phyloP scores from a whole-genome alignment of 2,797 vertebrate genomes.

The Sebastes paucispinis region DNA sequence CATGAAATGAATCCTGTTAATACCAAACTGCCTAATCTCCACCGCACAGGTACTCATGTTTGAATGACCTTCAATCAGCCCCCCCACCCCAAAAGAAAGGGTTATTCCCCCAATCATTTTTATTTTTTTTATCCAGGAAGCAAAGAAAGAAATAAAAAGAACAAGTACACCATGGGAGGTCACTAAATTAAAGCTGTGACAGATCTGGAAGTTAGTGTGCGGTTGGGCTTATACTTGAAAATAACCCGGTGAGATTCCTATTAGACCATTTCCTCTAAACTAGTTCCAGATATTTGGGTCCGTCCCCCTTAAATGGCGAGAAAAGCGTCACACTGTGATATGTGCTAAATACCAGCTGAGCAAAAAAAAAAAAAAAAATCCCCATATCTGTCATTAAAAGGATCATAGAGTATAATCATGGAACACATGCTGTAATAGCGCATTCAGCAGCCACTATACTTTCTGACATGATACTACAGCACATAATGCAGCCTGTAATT shows the following conservation, averaged over 20 bases:
- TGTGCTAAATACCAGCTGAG: constrained; percentile 72
- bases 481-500: constrained; percentile 76
- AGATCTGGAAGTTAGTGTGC: constrained; percentile 50
- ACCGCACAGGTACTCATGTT: constrained; percentile 52
- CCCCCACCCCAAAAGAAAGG: constrained; percentile 18
- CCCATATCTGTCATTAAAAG: constrained; percentile 75
- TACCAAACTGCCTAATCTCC: constrained; percentile 50
- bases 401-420: constrained; percentile 75
- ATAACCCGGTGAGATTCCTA: constrained; percentile 52
- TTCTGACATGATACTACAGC: constrained; percentile 75
- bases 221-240: constrained; percentile 49
- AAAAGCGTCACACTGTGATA: constrained; percentile 73
- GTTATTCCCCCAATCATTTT: constrained; percentile 33
- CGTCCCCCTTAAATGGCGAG: constrained; percentile 52
- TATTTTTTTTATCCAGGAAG: constrained; percentile 14
- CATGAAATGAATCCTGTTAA: constrained; percentile 61
- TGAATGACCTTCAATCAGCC: constrained; percentile 61
- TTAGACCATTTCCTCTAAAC: constrained; percentile 58
- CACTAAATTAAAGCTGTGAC: constrained; percentile 59
- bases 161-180: constrained; percentile 53
- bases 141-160: constrained; percentile 19
- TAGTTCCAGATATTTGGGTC: constrained; percentile 47
- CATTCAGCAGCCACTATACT: constrained; percentile 69
- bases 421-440: constrained; percentile 66
- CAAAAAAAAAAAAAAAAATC: constrained; percentile 58